A percentile compares a stretch with the other conserved stretches of the same genome.
These are phyloP conservation scores for Uloborus diversus DNA, from an alignment of 1,140 invertebrate species.

Conservation along the genomic window DNA sequence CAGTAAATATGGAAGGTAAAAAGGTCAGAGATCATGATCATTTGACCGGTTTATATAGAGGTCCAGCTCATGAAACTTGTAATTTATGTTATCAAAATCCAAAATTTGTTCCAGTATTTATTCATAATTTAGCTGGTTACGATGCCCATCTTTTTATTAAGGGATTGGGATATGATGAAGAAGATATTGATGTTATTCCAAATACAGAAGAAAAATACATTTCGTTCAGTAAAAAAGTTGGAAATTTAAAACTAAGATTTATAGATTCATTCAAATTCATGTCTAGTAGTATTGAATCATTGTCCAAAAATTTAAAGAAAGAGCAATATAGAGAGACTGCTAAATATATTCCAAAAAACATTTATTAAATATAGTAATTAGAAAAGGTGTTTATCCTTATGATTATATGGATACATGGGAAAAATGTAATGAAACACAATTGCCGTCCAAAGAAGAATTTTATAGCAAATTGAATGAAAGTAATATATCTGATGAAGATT, in stretches of 20 bases:
- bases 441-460: neutral
- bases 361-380: neutral
- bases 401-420: neutral
- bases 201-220: conserved; percentile 18
- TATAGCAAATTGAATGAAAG: neutral
- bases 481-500: neutral
- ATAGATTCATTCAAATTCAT: conserved; percentile 14
- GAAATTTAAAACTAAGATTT: neutral
- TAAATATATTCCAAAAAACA: neutral
- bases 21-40: neutral
- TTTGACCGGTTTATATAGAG: conserved; percentile 1
- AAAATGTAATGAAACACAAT: neutral
- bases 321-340: neutral
- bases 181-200: neutral
- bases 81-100: neutral
- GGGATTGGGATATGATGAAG: neutral
- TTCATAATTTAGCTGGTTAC: neutral
- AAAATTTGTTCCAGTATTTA: neutral
- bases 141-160: neutral
- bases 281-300: neutral
- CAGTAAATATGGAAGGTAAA: too few relatives aligned
- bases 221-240: neutral
- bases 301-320: neutral
- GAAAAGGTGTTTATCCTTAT: neutral
- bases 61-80: neutral